Percentiles rank a stretch among this genome's conserved stretches.
Evolutionary conservation across 2,888 invertebrate species (phyloP).

Genomic region (Camptogramma bilineatum): DNA sequence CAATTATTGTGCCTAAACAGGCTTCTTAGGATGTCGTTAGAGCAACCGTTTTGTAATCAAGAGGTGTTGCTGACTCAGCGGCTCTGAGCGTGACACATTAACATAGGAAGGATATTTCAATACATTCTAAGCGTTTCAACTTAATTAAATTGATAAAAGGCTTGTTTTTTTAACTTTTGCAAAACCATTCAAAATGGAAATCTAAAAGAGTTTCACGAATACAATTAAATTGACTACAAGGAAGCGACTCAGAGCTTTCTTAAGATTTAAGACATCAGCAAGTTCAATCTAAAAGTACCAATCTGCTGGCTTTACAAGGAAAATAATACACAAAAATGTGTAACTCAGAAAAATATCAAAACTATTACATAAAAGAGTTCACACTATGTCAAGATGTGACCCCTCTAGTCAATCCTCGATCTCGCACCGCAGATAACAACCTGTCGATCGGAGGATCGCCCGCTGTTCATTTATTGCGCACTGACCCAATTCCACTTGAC

Average conservation of each 20-base stretch:
- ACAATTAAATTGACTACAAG: no score
- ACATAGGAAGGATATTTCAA: not conserved
- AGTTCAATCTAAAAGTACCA: no score
- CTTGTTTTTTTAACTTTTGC: not conserved
- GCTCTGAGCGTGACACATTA: not conserved
- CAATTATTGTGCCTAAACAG: constrained; percentile 38
- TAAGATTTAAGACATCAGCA: no score
- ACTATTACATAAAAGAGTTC: not conserved
- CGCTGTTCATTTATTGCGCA: constrained; percentile 11
- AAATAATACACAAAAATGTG: not conserved
- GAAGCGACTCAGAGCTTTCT: no score
- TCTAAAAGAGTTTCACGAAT: no score
- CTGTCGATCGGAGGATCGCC: constrained; percentile 4
- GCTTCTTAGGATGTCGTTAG: constrained; percentile 41
- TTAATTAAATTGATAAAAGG: not conserved
- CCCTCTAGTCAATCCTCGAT: constrained; percentile 5
- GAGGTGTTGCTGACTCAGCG: constrained; percentile 24
- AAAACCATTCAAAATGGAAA: no score
- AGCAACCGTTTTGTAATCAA: constrained; percentile 39
- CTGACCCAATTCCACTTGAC: constrained; percentile 13
- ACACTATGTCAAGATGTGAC: not conserved
- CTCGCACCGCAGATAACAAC: constrained; percentile 7
- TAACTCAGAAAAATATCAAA: not conserved
- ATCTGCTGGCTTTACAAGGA: no score
- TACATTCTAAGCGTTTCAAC: not conserved